Percentiles rank a stretch among this genome's conserved stretches.
Conservation (phyloP, 2,888 invertebrate genomes). For the Melinopterus prodromus region DNA sequence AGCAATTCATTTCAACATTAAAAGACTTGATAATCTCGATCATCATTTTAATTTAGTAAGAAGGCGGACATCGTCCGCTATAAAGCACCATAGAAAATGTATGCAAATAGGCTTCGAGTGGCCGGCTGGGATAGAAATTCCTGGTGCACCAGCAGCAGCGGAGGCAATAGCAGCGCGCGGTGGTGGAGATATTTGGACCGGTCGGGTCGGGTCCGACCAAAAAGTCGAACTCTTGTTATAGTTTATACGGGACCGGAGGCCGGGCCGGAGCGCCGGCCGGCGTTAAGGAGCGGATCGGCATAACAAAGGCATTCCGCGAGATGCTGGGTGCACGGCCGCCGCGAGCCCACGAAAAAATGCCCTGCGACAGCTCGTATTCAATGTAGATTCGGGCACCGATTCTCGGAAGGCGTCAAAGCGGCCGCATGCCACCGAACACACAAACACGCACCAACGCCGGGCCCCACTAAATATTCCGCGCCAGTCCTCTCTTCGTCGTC, state of each 20-base stretch:
- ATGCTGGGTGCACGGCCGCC: conserved; percentile 5
- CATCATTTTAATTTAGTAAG: background rate
- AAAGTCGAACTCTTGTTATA: conserved; percentile 4
- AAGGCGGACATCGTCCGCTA: background rate
- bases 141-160: background rate
- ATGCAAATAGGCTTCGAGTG: background rate
- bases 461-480: background rate
- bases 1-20: too few relatives aligned
- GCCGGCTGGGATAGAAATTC: background rate
- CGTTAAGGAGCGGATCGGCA: conserved; percentile 24
- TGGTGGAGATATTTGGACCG: background rate
- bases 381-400: conserved; percentile 53
- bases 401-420: conserved; percentile 58
- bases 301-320: conserved; percentile 27
- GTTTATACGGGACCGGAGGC: background rate
- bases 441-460: conserved; percentile 5
- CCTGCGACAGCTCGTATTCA: conserved; percentile 45
- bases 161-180: background rate
- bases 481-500: background rate
- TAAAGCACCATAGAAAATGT: background rate
- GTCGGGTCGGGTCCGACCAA: background rate
- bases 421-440: conserved; percentile 47
- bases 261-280: conserved; percentile 24
- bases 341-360: conserved; percentile 14
- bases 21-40: too few relatives aligned